Evolutionary conservation across 2,888 invertebrate genomes (phyloP), one percentile per base, ranked within the genome.

Genomic region (Cataglyphis albicans): DNA sequence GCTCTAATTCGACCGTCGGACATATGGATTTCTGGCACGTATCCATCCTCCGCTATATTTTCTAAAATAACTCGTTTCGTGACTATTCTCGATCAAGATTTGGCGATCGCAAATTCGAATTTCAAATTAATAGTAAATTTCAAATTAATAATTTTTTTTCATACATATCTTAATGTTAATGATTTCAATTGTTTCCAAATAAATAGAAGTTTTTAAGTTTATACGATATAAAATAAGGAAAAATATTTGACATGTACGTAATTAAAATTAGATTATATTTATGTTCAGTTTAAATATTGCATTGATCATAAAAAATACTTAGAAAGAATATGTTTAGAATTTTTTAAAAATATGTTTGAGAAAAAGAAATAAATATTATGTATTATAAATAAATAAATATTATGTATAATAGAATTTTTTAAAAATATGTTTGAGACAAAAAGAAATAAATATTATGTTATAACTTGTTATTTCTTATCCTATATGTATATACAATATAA

Each of bases 1-100:
- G 83, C 85, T 89, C 88, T 85, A 84, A 88, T 85, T 88, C 84
- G 75, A 76, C 67, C 44, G 74, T 81, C 83, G 88, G 86, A 84
- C 86, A 84, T 86, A 73, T 81, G 83, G 83, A 61, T 82, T 90
- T 90, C 89, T 92, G 92, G 92, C 92, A 87, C 55, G 74, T 68
- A 82, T 91, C 91, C 91, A 91, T 87, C 75, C 70, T 35, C 38
- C 52, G 78, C 82, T 73, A 81, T 84, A 64, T 83, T 82, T 76
- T 67, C 84, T 83, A 67, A 73, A 86, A 89, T 81, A 61, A 83
- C 83, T 82, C 41, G 55, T 65, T 72, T 55, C 57, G 84, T 68
- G 82, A 84, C 80, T 86, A 83, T 3, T 41, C 44, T 44, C 80
- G 84, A 87, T 90, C 86, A 84, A 87, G 78, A 84, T 86, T 87